Percentiles rank a stretch among this genome's conserved stretches.
Conservation (phyloP, 2,888 invertebrate genomes). For the Sphaeridia pumilis region DNA sequence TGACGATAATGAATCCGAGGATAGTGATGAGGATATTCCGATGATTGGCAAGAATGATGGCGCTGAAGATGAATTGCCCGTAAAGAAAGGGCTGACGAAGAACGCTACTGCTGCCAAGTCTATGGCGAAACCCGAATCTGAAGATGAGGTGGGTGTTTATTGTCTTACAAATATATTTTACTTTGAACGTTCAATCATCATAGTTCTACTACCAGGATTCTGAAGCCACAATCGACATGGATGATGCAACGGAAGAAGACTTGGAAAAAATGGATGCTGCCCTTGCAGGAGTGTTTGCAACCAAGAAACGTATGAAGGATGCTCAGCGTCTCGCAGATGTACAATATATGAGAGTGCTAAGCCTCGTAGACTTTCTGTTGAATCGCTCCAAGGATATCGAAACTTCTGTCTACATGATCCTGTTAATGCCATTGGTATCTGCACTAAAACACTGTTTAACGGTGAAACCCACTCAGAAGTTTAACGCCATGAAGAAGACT, state of each 20-base stretch:
- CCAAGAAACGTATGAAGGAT: conserved; percentile 25
- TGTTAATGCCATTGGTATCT: conserved; percentile 22
- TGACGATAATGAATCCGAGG: conserved; percentile 15
- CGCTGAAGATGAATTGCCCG: too few species aligned
- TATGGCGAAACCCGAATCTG: conserved; percentile 6
- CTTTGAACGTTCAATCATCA: too few species aligned
- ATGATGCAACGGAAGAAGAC: conserved; percentile 26
- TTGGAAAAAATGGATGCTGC: conserved; percentile 24
- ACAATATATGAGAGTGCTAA: conserved; percentile 17
- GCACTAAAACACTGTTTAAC: conserved; percentile 11
- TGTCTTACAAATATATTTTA: too few species aligned
- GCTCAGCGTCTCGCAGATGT: conserved; percentile 7
- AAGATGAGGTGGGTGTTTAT: conserved; percentile 1
- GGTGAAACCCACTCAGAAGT: conserved; percentile 2
- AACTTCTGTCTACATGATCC: conserved; percentile 17
- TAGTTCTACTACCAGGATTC: too few species aligned
- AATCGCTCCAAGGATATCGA: conserved; percentile 16
- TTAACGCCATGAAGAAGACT: conserved; percentile 5
- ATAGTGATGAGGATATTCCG: conserved; percentile 11
- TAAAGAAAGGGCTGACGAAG: too few species aligned
- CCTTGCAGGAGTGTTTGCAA: conserved; percentile 26
- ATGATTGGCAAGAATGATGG: conserved; percentile 1
- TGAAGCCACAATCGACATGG: conserved; percentile 24
- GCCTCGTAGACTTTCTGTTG: conserved; percentile 19
- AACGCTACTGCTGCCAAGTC: too few species aligned